A percentile compares a stretch with the other conserved stretches of the same genome.
phyloP scores from a whole-genome alignment of 1,140 invertebrate species.

The Drosophila santomea region DNA sequence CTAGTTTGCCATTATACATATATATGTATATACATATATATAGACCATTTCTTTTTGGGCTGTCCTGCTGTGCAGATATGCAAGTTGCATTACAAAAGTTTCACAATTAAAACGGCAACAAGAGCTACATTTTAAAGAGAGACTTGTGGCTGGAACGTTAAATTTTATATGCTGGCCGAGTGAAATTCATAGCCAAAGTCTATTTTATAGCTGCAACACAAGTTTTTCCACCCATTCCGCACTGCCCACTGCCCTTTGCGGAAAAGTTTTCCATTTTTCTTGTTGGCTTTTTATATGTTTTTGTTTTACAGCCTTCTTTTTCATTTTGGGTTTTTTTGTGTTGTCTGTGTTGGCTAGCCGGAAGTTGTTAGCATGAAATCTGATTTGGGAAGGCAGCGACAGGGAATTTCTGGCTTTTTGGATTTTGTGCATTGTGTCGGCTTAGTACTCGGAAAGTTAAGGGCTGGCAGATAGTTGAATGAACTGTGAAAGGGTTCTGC shows the following conservation, averaged over 20 bases:
- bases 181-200: slow-evolving; percentile 59
- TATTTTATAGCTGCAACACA: slow-evolving; percentile 62
- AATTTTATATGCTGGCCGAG: slow-evolving; percentile 55
- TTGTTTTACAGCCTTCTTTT: slow-evolving; percentile 22
- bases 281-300: slow-evolving; percentile 36
- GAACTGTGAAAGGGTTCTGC: slow-evolving; percentile 41
- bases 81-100: slow-evolving; percentile 67
- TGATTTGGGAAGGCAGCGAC: slow-evolving; percentile 46
- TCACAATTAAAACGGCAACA: slow-evolving; percentile 69
- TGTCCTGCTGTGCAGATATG: slow-evolving; percentile 56
- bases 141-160: slow-evolving; percentile 39
- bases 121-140: slow-evolving; percentile 50
- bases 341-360: slow-evolving; percentile 34
- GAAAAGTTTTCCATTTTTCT: slow-evolving; percentile 47
- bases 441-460: slow-evolving; percentile 18
- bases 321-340: slow-evolving; percentile 21
- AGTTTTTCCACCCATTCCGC: slow-evolving; percentile 15
- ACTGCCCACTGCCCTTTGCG: slow-evolving; percentile 5
- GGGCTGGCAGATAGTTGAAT: slow-evolving; percentile 42
- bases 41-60: slow-evolving; percentile 10
- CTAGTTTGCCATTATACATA: slow-evolving; percentile 24
- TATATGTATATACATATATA: slow-evolving; percentile 20
- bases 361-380: slow-evolving; percentile 64
- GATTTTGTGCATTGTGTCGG: slow-evolving; percentile 44
- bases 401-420: slow-evolving; percentile 54